These are phyloP conservation scores for Zaprionus nigranus DNA, from an alignment of 1,140 invertebrate genomes.

Conservation along the genomic window DNA sequence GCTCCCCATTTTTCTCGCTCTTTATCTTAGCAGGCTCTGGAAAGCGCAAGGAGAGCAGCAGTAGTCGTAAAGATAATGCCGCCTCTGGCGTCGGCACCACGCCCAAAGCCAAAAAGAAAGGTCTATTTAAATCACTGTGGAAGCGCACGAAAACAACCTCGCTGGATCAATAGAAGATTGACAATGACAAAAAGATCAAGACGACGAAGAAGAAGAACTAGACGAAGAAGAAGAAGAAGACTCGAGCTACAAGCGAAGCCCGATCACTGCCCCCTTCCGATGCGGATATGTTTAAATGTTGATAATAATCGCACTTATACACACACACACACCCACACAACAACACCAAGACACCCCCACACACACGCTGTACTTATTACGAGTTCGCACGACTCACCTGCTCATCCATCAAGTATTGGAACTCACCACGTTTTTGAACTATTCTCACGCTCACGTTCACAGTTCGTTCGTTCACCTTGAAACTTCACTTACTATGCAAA, in stretches of 20 bases:
- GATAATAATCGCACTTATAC: slow-evolving; percentile 6
- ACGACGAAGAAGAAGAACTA: neutral
- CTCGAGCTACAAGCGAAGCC: slow-evolving; percentile 3
- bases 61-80: slow-evolving; percentile 53
- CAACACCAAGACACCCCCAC: slow-evolving; percentile 40
- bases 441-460: slow-evolving; percentile 61
- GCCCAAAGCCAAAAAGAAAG: slow-evolving; percentile 89
- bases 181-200: neutral
- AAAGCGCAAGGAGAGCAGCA: slow-evolving; percentile 71
- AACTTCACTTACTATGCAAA: slow-evolving; percentile 50
- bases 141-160: slow-evolving; percentile 93
- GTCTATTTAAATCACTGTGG: slow-evolving; percentile 93
- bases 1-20: too few relatives aligned
- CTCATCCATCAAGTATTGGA: slow-evolving; percentile 37
- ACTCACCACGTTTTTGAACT: slow-evolving; percentile 32
- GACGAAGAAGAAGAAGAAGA: neutral
- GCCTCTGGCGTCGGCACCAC: slow-evolving; percentile 54
- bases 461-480: slow-evolving; percentile 52
- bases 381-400: slow-evolving; percentile 27
- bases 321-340: slow-evolving; percentile 19
- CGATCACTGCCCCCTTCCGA: slow-evolving; percentile 53
- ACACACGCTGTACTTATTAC: slow-evolving; percentile 21
- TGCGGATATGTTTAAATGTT: slow-evolving; percentile 7
- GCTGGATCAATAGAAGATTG: slow-evolving; percentile 88
- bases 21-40: slow-evolving; percentile 86